Conservation (phyloP, 2,797 vertebrate genomes). For the Manis javanica region DNA sequence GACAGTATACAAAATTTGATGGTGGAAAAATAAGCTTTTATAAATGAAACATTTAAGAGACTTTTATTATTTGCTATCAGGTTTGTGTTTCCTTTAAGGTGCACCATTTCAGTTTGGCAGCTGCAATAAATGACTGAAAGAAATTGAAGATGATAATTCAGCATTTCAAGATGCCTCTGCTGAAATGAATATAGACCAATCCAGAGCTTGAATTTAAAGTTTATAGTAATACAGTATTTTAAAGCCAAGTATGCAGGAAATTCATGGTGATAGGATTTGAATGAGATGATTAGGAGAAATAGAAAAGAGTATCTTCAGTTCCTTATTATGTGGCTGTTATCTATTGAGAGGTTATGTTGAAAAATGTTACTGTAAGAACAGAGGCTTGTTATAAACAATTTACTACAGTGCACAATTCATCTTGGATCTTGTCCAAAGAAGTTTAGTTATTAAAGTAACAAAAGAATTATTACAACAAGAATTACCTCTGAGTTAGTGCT, state of each 20-base stretch:
- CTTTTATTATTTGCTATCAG: constrained; percentile 82
- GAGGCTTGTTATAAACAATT: constrained; percentile 42
- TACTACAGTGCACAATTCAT: background rate
- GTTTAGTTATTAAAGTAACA: constrained; percentile 63
- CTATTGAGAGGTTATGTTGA: constrained; percentile 25
- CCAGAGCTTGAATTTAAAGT: constrained; percentile 77
- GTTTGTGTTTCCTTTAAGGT: constrained; percentile 83
- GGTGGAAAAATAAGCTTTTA: constrained; percentile 85
- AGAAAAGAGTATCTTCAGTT: constrained; percentile 58
- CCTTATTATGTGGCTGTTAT: constrained; percentile 13
- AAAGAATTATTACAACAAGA: background rate
- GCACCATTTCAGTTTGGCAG: constrained; percentile 86
- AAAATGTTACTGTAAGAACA: constrained; percentile 38
- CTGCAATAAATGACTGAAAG: constrained; percentile 90
- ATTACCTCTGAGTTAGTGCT: background rate
- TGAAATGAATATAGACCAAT: constrained; percentile 84
- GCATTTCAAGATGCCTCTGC: constrained; percentile 84
- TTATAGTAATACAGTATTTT: constrained; percentile 87
- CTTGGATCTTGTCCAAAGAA: constrained; percentile 23
- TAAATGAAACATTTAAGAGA: constrained; percentile 86
- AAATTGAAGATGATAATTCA: constrained; percentile 90
- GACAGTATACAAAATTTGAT: constrained; percentile 80
- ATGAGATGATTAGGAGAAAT: constrained; percentile 85
- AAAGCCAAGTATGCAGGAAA: constrained; percentile 86
- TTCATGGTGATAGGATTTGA: constrained; percentile 87